Evolutionary conservation across 2,797 vertebrate species (phyloP).

Genomic region (Pterois miles): DNA sequence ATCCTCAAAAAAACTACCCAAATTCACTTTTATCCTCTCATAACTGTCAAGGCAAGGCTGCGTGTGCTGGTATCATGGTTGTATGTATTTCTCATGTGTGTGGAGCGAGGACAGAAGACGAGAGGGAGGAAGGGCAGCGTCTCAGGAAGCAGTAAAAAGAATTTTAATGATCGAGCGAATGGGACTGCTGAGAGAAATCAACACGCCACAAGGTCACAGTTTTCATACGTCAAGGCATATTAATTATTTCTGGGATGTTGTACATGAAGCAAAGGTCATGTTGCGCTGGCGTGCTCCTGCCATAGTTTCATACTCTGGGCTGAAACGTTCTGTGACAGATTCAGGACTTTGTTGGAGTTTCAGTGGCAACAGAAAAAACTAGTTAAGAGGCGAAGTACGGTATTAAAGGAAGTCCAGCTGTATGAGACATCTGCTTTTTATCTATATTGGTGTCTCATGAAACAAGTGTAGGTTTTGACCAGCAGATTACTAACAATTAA

Average conservation of each 20-base stretch:
- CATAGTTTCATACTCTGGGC: conserved; percentile 12
- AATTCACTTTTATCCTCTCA: conserved; percentile 58
- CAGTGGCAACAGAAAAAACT: conserved; percentile 42
- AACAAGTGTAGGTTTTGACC: not conserved
- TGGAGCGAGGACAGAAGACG: conserved; percentile 44
- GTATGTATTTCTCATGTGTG: conserved; percentile 55
- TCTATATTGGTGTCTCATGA: not conserved
- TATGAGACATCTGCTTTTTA: not conserved
- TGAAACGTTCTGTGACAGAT: conserved; percentile 25
- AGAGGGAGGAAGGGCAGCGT: conserved; percentile 22
- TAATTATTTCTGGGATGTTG: conserved; percentile 59
- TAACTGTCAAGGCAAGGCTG: conserved; percentile 34
- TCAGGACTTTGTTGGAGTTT: conserved; percentile 67
- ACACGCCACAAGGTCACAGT: conserved; percentile 79
- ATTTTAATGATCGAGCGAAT: conserved; percentile 69
- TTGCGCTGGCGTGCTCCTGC: conserved; percentile 12
- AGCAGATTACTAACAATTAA: not conserved
- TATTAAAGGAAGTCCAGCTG: not conserved
- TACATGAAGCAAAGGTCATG: conserved; percentile 47
- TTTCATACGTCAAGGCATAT: conserved; percentile 57
- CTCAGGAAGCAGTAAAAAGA: conserved; percentile 39
- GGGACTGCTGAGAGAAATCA: conserved; percentile 69
- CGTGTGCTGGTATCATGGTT: conserved; percentile 48
- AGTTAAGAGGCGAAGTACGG: not conserved
- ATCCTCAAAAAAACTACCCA: conserved; percentile 35